Evolutionary conservation across 2,113 vertebrate genomes (phyloP), one percentile per base, ranked within the genome.

Genomic region (Chaetura pelagica): DNA sequence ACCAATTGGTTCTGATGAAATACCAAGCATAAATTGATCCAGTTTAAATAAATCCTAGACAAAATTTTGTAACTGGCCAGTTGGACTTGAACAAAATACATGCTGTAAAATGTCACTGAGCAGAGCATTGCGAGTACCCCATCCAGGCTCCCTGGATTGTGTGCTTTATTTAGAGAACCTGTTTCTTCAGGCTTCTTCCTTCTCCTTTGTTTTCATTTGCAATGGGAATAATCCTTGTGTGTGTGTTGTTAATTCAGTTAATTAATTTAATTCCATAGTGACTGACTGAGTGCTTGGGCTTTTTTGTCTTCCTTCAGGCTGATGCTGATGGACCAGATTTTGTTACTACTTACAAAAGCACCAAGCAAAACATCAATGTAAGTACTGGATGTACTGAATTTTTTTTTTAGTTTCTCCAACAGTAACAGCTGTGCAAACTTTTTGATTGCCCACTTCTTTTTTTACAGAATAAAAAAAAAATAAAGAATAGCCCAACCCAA

Each of bases 311-410:
- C 90, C 77, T 58, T 73, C 94, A 99, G 99, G 99, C 99, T 52
- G 98, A 99, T 95, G 96, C 96, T 81, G 97, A 97, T 44, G 99
- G 98, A 40, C 99, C 99, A 12, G 97, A 98, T 89, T 99, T 99
- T 98, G 97, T 97, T 80, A 97, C 98, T 6, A 26, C 92, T 86
- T 98, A 99, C 93, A 97, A 98, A 62, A 99, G 97, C 93, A 99
- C 98, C 0, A 98, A 99, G 84, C 99, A 99, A 94, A 98, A 92
- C 81, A 95, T 99, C 26, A 98, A 96, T 67, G 99, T 99, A 96
- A 98, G 98, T 97, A 42, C 34, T 77, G 38, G 17, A 57, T 49
- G 9, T 29, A 15, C 58, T 68, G 38, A 15, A 23, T 35, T 58
- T 76, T 38, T 38, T 74, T 69, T 72, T 16, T 69, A 76, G 11